A percentile compares a stretch with the other conserved stretches of the same genome.
These are phyloP conservation scores for Erynnis tages DNA, from an alignment of 2,888 invertebrate genomes.

Conservation along the genomic window DNA sequence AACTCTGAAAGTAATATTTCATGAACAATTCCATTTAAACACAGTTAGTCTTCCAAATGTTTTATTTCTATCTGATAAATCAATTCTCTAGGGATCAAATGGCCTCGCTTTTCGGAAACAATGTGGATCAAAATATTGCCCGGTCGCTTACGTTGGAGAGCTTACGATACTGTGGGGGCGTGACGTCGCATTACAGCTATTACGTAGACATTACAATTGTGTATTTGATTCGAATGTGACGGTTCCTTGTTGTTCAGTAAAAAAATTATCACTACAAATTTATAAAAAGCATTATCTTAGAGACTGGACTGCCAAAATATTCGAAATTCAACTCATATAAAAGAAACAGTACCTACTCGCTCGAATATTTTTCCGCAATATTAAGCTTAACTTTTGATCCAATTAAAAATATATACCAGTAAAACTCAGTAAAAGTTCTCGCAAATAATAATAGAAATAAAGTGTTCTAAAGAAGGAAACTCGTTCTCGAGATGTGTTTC, in stretches of 20 bases:
- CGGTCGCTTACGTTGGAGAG: constrained; percentile 1
- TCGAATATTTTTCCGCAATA: too few relatives aligned
- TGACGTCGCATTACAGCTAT: background rate
- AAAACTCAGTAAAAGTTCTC: background rate
- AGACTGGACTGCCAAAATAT: too few relatives aligned
- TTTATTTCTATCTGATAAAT: background rate
- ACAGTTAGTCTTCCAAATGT: background rate
- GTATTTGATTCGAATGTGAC: background rate
- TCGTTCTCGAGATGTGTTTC: background rate
- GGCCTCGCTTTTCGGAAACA: background rate
- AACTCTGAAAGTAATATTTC: background rate
- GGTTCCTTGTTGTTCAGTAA: background rate
- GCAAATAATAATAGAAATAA: background rate
- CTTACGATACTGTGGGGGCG: background rate
- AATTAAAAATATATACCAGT: too few relatives aligned
- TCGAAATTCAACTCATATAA: too few relatives aligned
- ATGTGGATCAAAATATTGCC: background rate
- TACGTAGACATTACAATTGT: background rate
- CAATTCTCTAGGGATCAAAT: background rate
- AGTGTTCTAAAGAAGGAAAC: background rate
- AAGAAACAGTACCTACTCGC: too few relatives aligned
- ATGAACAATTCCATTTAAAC: background rate
- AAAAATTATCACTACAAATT: too few relatives aligned
- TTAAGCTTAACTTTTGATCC: too few relatives aligned
- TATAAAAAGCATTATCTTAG: too few relatives aligned